Evolutionary conservation across 1,140 invertebrate genomes (phyloP), one percentile per base, ranked within the genome.

Genomic region (Sminthurinus signatus): DNA sequence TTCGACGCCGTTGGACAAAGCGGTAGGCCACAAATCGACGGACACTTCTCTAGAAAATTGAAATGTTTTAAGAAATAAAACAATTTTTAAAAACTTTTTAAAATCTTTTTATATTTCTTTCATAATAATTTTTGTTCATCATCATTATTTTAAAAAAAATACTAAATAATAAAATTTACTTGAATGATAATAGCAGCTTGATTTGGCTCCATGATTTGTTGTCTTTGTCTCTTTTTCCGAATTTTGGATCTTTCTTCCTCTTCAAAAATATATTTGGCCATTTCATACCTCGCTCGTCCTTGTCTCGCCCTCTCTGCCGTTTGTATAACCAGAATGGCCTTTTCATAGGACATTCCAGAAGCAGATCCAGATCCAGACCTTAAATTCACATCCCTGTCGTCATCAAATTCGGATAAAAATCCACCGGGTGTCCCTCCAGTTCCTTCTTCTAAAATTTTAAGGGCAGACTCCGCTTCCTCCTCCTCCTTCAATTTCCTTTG

Each of bases 251-350:
- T 75, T 75, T 74, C 65, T 10, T 67, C 65, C 52, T 71, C 67
- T 21, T 69, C 60, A 32, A 15, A 46, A 27, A 65, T 32, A 42
- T 28, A 61, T n/a, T 42, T 52, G n/a, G 57, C 50, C 32, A 65
- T 42, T 2, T 54, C 36, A 54, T 23, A 85, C 75, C 84, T 79
- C 2, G 88, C 69, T 46, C 91, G 78, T 28, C 89, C 92, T 76
- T 96, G 93, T 43, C 93, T 81, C 0, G 92, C 93, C 71, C 93
- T 78, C 77, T 96, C 94, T 73, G 96, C 90, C 27, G 84, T 85
- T 75, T 96, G 93, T 61, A 97, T 86, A 1, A 94, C 79, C 31
- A 84, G 79, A 39, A 96, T 86, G 0, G 2, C 43, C 25, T 28
- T 44, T 32, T 56, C 36, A 12, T 57, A 58, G 2, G 23, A 28